These are phyloP conservation scores for Agelastica alni DNA, from an alignment of 2,888 invertebrate genomes.

Conservation along the genomic window DNA sequence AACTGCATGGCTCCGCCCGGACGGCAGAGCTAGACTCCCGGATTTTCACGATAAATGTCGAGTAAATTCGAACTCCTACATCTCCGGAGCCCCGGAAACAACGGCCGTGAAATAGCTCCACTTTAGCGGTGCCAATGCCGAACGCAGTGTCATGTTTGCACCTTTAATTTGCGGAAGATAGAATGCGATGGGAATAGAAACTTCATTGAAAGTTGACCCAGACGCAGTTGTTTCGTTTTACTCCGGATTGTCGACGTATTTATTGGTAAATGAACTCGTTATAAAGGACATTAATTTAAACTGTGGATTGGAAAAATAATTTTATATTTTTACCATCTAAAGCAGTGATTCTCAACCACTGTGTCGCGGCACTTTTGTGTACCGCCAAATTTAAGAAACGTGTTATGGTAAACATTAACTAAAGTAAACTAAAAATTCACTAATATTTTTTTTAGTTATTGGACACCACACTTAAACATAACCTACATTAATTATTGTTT, in stretches of 20 bases:
- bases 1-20: conserved; percentile 55
- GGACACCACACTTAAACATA: background rate
- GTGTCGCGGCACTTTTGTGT: too few species aligned
- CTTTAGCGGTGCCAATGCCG: conserved; percentile 27
- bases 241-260: too few species aligned
- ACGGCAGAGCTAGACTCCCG: conserved; percentile 43
- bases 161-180: conserved; percentile 19
- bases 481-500: too few species aligned
- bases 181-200: conserved; percentile 22
- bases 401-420: too few species aligned
- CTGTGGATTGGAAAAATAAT: too few species aligned
- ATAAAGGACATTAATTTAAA: too few species aligned
- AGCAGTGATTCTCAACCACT: too few species aligned
- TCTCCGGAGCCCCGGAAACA: conserved; percentile 42
- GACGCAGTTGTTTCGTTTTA: too few species aligned
- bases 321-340: too few species aligned
- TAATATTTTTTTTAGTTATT: background rate
- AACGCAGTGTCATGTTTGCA: conserved; percentile 32
- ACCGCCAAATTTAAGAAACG: too few species aligned
- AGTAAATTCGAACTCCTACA: conserved; percentile 33
- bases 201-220: conserved; percentile 16
- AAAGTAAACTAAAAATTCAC: too few species aligned
- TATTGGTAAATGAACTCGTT: too few species aligned
- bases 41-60: conserved; percentile 30
- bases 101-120: conserved; percentile 41